These are phyloP conservation scores for Rhinichthys klamathensis DNA, from an alignment of 2,113 vertebrate species.

Conservation along the genomic window DNA sequence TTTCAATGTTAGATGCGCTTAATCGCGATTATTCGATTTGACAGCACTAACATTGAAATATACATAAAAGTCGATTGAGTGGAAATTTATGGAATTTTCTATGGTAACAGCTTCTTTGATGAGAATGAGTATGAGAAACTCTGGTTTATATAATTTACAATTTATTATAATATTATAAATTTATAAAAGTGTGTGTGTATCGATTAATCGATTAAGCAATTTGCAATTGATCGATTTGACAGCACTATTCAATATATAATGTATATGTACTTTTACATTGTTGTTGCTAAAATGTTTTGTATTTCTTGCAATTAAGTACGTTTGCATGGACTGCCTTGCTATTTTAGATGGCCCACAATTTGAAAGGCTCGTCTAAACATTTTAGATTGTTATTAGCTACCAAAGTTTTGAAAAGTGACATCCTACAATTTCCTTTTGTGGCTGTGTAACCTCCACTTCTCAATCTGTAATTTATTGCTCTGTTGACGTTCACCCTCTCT, in stretches of 20 bases:
- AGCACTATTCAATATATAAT: no score
- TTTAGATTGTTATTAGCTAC: constrained; percentile 4
- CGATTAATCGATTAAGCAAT: no score
- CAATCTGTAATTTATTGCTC: neutral
- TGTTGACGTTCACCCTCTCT: neutral
- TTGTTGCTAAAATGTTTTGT: neutral
- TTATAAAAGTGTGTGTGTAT: no score
- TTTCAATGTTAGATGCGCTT: neutral
- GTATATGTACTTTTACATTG: neutral
- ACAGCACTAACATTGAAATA: neutral
- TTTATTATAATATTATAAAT: no score
- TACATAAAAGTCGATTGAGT: neutral
- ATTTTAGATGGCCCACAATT: neutral
- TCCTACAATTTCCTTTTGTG: neutral
- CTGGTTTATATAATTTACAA: neutral
- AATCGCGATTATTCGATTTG: no score
- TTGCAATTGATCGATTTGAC: no score
- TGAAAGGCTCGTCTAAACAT: neutral
- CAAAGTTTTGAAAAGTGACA: neutral
- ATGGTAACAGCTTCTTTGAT: neutral
- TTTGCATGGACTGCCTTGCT: neutral
- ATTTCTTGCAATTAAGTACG: neutral
- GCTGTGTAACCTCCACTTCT: neutral
- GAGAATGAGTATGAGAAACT: neutral
- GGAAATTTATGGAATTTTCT: neutral